Percentiles rank a stretch among this genome's conserved stretches.
Evolutionary conservation across 2,113 vertebrate genomes (phyloP).

Genomic region (Eidolon helvum): DNA sequence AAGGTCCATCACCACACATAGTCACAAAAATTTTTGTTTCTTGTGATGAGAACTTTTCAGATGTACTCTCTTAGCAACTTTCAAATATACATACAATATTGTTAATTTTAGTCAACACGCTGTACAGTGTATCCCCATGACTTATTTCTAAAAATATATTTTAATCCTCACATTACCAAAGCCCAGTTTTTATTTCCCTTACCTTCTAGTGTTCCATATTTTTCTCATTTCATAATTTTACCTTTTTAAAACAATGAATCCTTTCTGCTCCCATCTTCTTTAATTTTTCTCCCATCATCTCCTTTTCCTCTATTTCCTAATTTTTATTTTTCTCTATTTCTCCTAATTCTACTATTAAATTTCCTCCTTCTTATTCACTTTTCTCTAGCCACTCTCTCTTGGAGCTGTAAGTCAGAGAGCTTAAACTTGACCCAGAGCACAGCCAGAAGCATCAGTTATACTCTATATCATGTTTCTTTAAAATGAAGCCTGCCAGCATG

Average conservation of each 20-base stretch:
- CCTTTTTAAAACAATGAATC: not conserved
- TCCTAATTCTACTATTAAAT: not conserved
- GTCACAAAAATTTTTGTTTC: not conserved
- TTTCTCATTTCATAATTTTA: not conserved
- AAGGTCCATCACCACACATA: not conserved
- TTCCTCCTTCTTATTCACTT: not conserved
- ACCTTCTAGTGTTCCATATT: not conserved
- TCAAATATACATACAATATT: not conserved
- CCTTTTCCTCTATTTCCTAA: not conserved
- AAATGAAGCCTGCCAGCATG: not conserved
- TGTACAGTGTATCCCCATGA: not conserved
- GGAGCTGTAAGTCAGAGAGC: not conserved
- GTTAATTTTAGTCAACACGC: not conserved
- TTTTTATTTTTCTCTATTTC: not conserved
- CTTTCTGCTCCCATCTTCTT: not conserved
- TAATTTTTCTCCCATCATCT: not conserved
- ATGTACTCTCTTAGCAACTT: not conserved
- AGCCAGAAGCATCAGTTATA: not conserved
- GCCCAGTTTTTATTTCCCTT: not conserved
- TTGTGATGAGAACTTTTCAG: not conserved
- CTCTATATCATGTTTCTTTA: not conserved
- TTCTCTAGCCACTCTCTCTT: not conserved
- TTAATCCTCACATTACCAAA: not conserved
- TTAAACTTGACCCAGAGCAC: constrained; percentile 14
- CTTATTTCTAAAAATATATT: not conserved